A percentile compares a stretch with the other conserved stretches of the same genome.
Evolutionary conservation across 2,888 invertebrate genomes (phyloP).

Genomic region (Nephrocerus scutellatus): DNA sequence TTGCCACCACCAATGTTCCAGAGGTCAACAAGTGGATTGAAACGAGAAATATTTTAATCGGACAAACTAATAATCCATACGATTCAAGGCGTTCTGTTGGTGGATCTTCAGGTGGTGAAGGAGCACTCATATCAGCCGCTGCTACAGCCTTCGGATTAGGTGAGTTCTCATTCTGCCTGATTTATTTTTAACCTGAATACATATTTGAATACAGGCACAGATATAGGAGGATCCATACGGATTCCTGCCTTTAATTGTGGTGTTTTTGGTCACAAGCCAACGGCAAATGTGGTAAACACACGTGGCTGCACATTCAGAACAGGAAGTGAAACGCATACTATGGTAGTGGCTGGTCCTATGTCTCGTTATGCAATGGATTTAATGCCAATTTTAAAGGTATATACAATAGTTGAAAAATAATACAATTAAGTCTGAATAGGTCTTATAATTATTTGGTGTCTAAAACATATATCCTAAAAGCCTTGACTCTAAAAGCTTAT

Average conservation of each 20-base stretch:
- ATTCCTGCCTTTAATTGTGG: slow-evolving; percentile 84
- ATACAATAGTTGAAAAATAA: slow-evolving; percentile 34
- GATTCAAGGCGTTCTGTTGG: slow-evolving; percentile 77
- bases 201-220: slow-evolving; percentile 54
- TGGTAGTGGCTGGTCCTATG: slow-evolving; percentile 80
- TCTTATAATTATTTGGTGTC: neutral
- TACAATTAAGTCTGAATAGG: slow-evolving; percentile 25
- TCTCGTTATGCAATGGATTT: slow-evolving; percentile 73
- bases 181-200: slow-evolving; percentile 5
- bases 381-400: slow-evolving; percentile 63
- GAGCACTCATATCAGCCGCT: slow-evolving; percentile 65
- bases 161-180: slow-evolving; percentile 27
- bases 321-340: slow-evolving; percentile 62
- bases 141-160: slow-evolving; percentile 80
- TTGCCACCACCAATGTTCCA: slow-evolving; percentile 88
- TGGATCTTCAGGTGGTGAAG: slow-evolving; percentile 90
- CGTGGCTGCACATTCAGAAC: slow-evolving; percentile 64
- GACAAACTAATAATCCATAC: slow-evolving; percentile 87
- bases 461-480: too few species aligned
- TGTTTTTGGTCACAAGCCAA: slow-evolving; percentile 76
- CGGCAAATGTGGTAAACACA: slow-evolving; percentile 53
- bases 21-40: slow-evolving; percentile 91
- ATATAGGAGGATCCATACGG: slow-evolving; percentile 94
- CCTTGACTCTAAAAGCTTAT: too few species aligned
- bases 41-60: slow-evolving; percentile 79